Evolutionary conservation across 2,888 invertebrate genomes (phyloP).

Genomic region (Rotaria macrura): DNA sequence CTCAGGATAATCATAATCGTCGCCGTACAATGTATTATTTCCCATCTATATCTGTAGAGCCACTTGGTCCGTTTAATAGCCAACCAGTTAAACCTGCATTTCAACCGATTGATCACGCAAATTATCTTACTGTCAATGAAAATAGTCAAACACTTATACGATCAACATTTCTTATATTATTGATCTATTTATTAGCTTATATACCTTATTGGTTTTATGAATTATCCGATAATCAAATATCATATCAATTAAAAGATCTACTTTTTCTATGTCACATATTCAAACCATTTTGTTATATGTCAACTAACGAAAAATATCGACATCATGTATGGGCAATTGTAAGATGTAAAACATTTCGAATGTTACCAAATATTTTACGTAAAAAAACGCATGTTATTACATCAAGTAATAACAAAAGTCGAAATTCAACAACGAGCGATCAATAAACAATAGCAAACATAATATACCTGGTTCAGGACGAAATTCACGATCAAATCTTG

Average conservation of each 20-base stretch:
- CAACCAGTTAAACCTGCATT: not conserved
- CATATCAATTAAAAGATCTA: not conserved
- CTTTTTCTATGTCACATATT: not conserved
- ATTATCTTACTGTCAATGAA: not conserved
- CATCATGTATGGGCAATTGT: not conserved
- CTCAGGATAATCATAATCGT: not conserved
- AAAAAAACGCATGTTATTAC: not conserved
- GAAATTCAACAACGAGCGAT: not conserved
- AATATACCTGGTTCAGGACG: not conserved
- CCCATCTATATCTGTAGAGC: not conserved
- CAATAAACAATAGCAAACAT: not conserved
- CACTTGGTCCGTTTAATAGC: too few species aligned
- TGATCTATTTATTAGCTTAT: not conserved
- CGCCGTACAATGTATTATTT: not conserved
- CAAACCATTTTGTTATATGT: constrained; percentile 19
- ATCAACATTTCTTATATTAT: not conserved
- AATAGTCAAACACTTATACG: not conserved
- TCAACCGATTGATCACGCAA: not conserved
- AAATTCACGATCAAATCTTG: not conserved
- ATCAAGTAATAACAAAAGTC: not conserved
- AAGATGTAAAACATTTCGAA: constrained; percentile 8
- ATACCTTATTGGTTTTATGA: constrained; percentile 8
- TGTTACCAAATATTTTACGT: constrained; percentile 1
- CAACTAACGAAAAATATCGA: not conserved
- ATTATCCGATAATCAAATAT: not conserved